A percentile compares a stretch with the other conserved stretches of the same genome.
phyloP scores from a whole-genome alignment of 2,888 invertebrate species.

The Ecliptopera silaceata region DNA sequence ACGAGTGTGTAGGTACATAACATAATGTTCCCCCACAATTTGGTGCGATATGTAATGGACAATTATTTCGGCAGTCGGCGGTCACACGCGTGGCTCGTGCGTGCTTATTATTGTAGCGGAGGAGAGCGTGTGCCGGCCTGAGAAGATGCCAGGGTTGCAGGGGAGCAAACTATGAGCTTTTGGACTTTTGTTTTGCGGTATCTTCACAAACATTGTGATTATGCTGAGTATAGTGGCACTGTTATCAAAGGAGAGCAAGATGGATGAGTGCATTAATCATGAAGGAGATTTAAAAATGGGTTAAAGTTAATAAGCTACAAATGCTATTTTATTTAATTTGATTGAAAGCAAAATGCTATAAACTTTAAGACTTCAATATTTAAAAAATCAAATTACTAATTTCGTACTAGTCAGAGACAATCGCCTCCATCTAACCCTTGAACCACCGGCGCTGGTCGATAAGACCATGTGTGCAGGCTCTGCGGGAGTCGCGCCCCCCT shows the following conservation, averaged over 20 bases:
- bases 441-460: slow-evolving; percentile 61
- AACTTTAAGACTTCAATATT: too few species aligned
- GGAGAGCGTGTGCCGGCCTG: slow-evolving; percentile 56
- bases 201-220: too few species aligned
- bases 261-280: too few species aligned
- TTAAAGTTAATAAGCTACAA: too few species aligned
- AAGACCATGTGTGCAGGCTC: slow-evolving; percentile 78
- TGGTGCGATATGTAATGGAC: slow-evolving; percentile 63
- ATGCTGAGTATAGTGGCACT: too few species aligned
- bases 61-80: slow-evolving; percentile 79
- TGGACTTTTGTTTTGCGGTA: slow-evolving; percentile 27
- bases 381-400: too few species aligned
- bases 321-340: too few species aligned
- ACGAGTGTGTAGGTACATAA: neutral
- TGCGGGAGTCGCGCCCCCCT: slow-evolving; percentile 76
- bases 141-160: slow-evolving; percentile 27
- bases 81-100: slow-evolving; percentile 80
- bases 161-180: slow-evolving; percentile 36
- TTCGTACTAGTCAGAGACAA: neutral
- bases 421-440: slow-evolving; percentile 34
- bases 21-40: slow-evolving; percentile 37
- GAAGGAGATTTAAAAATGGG: too few species aligned
- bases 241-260: too few species aligned
- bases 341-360: too few species aligned
- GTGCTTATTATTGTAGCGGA: slow-evolving; percentile 61